Evolutionary conservation across 2,888 invertebrate species (phyloP).

Genomic region (Terebella lapidaria): DNA sequence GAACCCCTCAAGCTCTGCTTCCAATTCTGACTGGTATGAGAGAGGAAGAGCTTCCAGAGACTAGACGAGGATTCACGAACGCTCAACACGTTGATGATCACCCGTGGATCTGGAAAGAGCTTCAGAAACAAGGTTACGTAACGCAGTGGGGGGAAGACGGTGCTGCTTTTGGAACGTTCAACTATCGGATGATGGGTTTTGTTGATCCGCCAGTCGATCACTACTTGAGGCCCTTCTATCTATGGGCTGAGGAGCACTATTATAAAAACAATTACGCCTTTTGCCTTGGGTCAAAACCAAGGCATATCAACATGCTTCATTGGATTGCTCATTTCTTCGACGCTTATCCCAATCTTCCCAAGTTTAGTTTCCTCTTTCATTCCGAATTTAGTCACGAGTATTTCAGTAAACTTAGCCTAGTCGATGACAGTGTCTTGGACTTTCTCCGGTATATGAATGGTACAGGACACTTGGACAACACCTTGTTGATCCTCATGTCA

Average conservation of each 20-base stretch:
- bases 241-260: slow-evolving; percentile 9
- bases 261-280: slow-evolving; percentile 11
- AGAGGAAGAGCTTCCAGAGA: slow-evolving; percentile 26
- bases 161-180: slow-evolving; percentile 79
- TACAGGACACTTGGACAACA: slow-evolving; percentile 68
- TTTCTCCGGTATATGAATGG: slow-evolving; percentile 60
- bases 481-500: slow-evolving; percentile 81
- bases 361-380: slow-evolving; percentile 83
- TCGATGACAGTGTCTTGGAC: slow-evolving; percentile 66
- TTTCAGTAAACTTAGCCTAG: slow-evolving; percentile 71
- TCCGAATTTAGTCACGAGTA: slow-evolving; percentile 83
- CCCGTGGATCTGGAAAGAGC: slow-evolving; percentile 82
- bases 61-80: slow-evolving; percentile 31
- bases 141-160: slow-evolving; percentile 85
- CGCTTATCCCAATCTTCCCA: slow-evolving; percentile 65
- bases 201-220: slow-evolving; percentile 79
- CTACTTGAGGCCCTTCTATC: slow-evolving; percentile 72
- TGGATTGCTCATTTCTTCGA: slow-evolving; percentile 59
- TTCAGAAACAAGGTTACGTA: slow-evolving; percentile 57
- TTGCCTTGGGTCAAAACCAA: slow-evolving; percentile 70
- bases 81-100: slow-evolving; percentile 69
- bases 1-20: slow-evolving; percentile 27
- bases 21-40: slow-evolving; percentile 28
- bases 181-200: slow-evolving; percentile 84
- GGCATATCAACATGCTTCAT: slow-evolving; percentile 58